A percentile compares a stretch with the other conserved stretches of the same genome.
Conservation (phyloP, 2,113 vertebrate species). For the Scolopax mira region DNA sequence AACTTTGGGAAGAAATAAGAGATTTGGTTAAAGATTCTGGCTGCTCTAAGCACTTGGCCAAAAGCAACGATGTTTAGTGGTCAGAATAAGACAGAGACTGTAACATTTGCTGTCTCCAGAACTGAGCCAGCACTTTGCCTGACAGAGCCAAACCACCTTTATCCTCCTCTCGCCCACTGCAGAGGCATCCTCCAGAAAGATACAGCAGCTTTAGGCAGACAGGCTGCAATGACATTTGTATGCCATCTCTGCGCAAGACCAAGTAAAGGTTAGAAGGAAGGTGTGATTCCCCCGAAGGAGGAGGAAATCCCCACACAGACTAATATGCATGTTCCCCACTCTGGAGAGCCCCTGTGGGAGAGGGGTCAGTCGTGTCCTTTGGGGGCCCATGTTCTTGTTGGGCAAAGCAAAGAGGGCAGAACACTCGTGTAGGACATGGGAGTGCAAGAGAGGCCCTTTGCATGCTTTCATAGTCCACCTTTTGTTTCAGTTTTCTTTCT, state of each 20-base stretch:
- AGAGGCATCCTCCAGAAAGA: background rate
- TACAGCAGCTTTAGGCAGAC: background rate
- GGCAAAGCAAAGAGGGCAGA: background rate
- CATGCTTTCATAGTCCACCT: background rate
- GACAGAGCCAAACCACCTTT: background rate
- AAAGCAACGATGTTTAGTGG: background rate
- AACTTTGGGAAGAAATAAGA: background rate
- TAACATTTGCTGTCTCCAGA: background rate
- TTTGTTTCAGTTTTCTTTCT: background rate
- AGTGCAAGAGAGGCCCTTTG: background rate
- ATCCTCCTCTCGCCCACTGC: background rate
- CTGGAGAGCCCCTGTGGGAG: background rate
- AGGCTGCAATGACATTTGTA: background rate
- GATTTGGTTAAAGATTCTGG: background rate
- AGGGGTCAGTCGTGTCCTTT: background rate
- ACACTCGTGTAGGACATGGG: background rate
- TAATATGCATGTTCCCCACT: accelerated
- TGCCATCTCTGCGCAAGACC: background rate
- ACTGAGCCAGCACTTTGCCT: background rate
- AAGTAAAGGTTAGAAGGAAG: background rate
- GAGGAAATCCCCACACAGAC: accelerated
- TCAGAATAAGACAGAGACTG: background rate
- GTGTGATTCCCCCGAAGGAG: accelerated
- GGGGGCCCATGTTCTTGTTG: background rate
- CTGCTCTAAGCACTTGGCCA: background rate